Evolutionary conservation across 92 coral and sea anemone genomes (phyloP), one percentile per base, ranked within the genome.

Genomic region (Phenganax stokvisi): DNA sequence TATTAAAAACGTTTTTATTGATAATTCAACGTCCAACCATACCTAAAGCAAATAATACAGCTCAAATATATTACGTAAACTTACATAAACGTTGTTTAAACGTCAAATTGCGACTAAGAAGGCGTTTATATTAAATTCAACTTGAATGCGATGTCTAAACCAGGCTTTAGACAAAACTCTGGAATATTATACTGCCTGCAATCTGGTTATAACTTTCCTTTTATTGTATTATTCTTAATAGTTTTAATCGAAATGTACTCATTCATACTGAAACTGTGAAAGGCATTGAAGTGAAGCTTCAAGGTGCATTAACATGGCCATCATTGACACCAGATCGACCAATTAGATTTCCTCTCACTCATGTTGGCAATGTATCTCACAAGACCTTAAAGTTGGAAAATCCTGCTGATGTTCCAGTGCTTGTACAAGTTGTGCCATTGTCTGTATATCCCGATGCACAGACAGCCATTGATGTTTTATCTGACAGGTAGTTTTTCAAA

Each of bases 241-340:
- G 98, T 83, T 83, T 92, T 17, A 90, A 85, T 66, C 72, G 90
- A 10, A 88, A 94, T 25, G 80, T 94, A 54, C 79, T 88, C 54
- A 84, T 94, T 37, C 90, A 91, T 86, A 92, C 98, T 73, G 97
- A 92, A 80, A 83, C 92, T 13, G 96, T 92, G 10, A 89, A 91
- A 57, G 91, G 96, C 56, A 79, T 94, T 51, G 81, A 77, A 59
- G 86, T 91, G 9, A 88, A 90, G 13, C 89, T 88, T 28, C 87
- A 83, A 76, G 92, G 97, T 17, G 82, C 90, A 11, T 86, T 94
- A 59, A 86, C 88, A 25, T 94, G 98, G 98, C 98, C 98, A 0
- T 90, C 97, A 0, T 70, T 94, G 82, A 87, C 97, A 15, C 91
- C 97, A 12, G 98, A 88, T 75, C 90, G 92, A 84, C 98, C 98